phyloP scores from a whole-genome alignment of 2,113 vertebrate species.

The Labrus mixtus region DNA sequence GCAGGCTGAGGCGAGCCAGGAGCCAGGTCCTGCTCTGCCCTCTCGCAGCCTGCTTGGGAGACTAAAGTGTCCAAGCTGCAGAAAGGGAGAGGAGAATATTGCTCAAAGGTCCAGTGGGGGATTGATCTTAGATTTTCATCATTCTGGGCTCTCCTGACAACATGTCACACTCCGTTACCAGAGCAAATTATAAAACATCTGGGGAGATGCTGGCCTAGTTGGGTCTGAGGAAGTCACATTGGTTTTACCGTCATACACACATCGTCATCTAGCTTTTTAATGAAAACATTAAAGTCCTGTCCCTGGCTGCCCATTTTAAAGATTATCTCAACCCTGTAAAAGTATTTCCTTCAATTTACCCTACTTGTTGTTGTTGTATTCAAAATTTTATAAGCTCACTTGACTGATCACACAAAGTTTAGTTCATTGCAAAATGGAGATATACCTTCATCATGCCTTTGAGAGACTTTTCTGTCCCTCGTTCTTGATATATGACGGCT shows the following conservation, averaged over 20 bases:
- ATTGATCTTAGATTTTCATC: constrained; percentile 18
- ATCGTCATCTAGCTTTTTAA: constrained; percentile 20
- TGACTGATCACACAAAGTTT: constrained; percentile 23
- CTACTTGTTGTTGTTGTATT: constrained; percentile 36
- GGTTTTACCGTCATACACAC: constrained; percentile 17
- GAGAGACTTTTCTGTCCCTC: no score
- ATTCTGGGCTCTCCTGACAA: no score
- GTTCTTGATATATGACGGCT: no score
- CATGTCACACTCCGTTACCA: background rate
- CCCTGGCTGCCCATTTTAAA: no score
- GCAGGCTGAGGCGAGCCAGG: constrained; percentile 49
- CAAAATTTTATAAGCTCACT: constrained; percentile 47
- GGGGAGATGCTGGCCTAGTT: no score
- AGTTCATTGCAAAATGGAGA: no score
- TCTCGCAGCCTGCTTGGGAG: constrained; percentile 19
- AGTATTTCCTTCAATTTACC: no score
- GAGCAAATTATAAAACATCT: no score
- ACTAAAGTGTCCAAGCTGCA: no score
- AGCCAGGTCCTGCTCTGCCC: constrained; percentile 48
- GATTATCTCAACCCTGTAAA: background rate
- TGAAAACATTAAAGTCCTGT: constrained; percentile 3
- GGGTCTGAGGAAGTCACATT: background rate
- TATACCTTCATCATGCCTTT: no score
- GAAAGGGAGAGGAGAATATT: no score
- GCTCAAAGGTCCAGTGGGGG: constrained; percentile 6